Percentiles rank a stretch among this genome's conserved stretches.
phyloP scores from a whole-genome alignment of 2,797 vertebrate species.

The Mastacembelus armatus region DNA sequence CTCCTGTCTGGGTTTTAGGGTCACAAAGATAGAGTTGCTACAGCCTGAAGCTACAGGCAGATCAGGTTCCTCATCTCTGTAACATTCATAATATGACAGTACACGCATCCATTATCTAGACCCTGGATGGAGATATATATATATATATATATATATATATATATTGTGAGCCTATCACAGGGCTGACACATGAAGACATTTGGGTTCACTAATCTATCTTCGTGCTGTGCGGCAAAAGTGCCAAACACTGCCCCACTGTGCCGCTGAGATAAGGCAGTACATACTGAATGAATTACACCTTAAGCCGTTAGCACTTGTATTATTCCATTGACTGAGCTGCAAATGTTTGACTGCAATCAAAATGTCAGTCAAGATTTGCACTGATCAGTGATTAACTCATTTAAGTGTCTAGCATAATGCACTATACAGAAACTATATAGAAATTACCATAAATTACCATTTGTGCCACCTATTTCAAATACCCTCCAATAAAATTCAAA shows the following conservation, averaged over 20 bases:
- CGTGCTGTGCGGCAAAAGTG: too few species aligned
- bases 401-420: neutral
- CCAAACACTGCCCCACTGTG: too few species aligned
- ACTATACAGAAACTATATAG: too few species aligned
- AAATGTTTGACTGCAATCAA: too few species aligned
- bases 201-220: too few species aligned
- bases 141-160: too few species aligned
- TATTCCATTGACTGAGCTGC: too few species aligned
- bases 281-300: constrained; percentile 15
- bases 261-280: neutral
- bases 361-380: constrained; percentile 1
- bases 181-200: too few species aligned
- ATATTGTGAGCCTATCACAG: too few species aligned
- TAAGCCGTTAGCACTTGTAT: neutral
- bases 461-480: neutral
- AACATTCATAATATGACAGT: too few species aligned
- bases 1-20: constrained; percentile 33
- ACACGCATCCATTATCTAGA: too few species aligned
- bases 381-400: neutral
- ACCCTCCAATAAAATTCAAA: neutral
- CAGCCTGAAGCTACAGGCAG: constrained; percentile 36
- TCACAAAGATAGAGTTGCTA: constrained; percentile 63
- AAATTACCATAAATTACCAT: neutral
- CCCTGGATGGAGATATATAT: too few species aligned
- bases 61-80: constrained; percentile 57